Conservation (phyloP, 2,888 invertebrate species). For the Agonopterix heracliana region DNA sequence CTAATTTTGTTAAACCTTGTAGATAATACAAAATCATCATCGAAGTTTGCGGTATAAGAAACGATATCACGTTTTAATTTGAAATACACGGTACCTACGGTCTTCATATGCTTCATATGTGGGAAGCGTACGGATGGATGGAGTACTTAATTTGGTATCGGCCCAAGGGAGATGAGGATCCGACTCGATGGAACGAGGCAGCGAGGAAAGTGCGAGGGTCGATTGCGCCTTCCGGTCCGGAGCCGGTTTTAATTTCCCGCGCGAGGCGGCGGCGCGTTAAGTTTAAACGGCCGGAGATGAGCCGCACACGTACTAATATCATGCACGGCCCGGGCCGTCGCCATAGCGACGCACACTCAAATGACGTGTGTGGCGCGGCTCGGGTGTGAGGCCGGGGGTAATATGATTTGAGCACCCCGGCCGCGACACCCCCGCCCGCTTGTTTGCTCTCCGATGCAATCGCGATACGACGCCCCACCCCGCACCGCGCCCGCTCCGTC, state of each 20-base stretch:
- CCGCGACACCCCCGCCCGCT: slow-evolving; percentile 66
- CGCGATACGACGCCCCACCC: slow-evolving; percentile 60
- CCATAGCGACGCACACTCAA: slow-evolving; percentile 81
- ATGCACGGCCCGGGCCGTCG: slow-evolving; percentile 79
- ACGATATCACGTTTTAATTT: too few relatives aligned
- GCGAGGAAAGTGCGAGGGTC: slow-evolving; percentile 38
- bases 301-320: slow-evolving; percentile 71
- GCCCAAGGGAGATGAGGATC: slow-evolving; percentile 9
- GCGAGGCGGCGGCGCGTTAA: slow-evolving; percentile 54
- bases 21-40: too few relatives aligned
- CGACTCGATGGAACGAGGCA: slow-evolving; percentile 10
- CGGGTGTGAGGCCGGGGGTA: slow-evolving; percentile 65
- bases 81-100: not conserved
- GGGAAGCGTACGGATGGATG: not conserved
- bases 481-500: slow-evolving; percentile 32
- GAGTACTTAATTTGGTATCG: slow-evolving; percentile 7
- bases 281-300: slow-evolving; percentile 74
- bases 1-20: too few relatives aligned
- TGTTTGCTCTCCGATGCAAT: slow-evolving; percentile 77
- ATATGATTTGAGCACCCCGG: slow-evolving; percentile 72
- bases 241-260: slow-evolving; percentile 73
- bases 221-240: slow-evolving; percentile 65
- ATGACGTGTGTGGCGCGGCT: slow-evolving; percentile 77
- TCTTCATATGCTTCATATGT: not conserved
- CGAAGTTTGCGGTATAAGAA: too few relatives aligned